These are phyloP conservation scores for Alaudala cheleensis DNA, from an alignment of 2,113 vertebrate species.

Conservation along the genomic window DNA sequence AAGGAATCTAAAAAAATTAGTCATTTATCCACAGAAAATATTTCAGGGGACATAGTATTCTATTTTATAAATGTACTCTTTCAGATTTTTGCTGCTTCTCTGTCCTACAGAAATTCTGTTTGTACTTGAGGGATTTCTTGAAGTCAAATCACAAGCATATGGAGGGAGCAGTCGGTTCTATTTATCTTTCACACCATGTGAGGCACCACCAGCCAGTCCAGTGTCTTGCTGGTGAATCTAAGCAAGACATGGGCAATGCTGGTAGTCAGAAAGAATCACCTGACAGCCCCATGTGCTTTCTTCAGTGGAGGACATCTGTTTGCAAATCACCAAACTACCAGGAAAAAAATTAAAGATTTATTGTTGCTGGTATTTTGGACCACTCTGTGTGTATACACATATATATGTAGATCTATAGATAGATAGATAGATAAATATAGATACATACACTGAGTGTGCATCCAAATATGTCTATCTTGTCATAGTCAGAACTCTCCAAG, in stretches of 20 bases:
- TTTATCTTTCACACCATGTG: slow-evolving; percentile 42
- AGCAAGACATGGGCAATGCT: slow-evolving; percentile 8
- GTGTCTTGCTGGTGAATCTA: slow-evolving; percentile 34
- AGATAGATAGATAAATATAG: not conserved
- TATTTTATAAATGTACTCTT: not conserved
- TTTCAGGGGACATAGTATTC: not conserved
- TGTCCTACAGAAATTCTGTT: slow-evolving; percentile 39
- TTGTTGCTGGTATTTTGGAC: not conserved
- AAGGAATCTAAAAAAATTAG: not conserved
- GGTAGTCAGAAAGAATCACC: not conserved
- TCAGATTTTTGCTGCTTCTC: not conserved
- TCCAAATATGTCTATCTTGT: not conserved
- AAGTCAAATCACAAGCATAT: slow-evolving; percentile 49
- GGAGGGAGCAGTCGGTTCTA: slow-evolving; percentile 54
- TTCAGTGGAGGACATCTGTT: slow-evolving; percentile 45
- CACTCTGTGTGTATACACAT: accelerated
- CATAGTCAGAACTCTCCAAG: not conserved
- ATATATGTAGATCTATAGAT: accelerated
- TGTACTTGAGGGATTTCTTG: slow-evolving; percentile 43
- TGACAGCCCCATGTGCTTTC: slow-evolving; percentile 5
- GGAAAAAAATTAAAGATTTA: not conserved
- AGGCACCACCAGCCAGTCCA: slow-evolving; percentile 35
- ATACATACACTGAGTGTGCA: no score
- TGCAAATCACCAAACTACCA: not conserved
- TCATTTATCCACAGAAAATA: not conserved